These are phyloP conservation scores for Yasuhikotakia modesta DNA, from an alignment of 2,797 vertebrate species.

Conservation along the genomic window DNA sequence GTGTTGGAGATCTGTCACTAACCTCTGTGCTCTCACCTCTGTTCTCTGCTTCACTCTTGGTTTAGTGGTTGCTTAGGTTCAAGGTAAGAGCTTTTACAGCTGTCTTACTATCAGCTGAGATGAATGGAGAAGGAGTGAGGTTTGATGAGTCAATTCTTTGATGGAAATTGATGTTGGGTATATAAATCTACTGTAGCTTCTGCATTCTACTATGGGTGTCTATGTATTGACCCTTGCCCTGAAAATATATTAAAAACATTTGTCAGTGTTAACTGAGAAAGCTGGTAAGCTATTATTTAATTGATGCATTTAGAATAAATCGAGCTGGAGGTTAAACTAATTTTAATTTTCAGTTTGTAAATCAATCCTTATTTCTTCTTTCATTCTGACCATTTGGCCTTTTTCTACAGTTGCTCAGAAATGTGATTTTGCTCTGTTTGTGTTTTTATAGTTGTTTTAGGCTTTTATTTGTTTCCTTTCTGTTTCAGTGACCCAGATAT, in stretches of 20 bases:
- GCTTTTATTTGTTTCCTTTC: neutral
- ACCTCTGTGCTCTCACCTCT: conserved; percentile 84
- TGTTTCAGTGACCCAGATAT: neutral
- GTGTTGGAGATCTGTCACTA: conserved; percentile 72
- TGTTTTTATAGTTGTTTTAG: neutral
- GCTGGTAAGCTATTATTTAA: neutral
- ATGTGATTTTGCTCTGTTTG: neutral
- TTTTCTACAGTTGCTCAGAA: conserved; percentile 7
- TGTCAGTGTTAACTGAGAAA: neutral
- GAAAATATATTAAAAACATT: neutral
- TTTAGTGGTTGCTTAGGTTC: conserved; percentile 98
- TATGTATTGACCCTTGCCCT: neutral
- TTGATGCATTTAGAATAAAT: neutral
- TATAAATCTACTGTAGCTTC: neutral
- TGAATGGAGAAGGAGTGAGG: conserved; percentile 73
- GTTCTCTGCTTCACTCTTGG: conserved; percentile 82
- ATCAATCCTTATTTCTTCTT: conserved; percentile 33
- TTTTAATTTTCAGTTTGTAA: neutral
- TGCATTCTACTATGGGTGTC: neutral
- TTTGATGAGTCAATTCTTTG: conserved; percentile 41
- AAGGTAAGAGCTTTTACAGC: conserved; percentile 86
- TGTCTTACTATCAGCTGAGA: conserved; percentile 32
- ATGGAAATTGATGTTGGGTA: neutral
- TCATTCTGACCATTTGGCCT: conserved; percentile 2
- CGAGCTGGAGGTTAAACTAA: neutral